Evolutionary conservation across 2,113 vertebrate species (phyloP).

Genomic region (Phainopepla nitens): DNA sequence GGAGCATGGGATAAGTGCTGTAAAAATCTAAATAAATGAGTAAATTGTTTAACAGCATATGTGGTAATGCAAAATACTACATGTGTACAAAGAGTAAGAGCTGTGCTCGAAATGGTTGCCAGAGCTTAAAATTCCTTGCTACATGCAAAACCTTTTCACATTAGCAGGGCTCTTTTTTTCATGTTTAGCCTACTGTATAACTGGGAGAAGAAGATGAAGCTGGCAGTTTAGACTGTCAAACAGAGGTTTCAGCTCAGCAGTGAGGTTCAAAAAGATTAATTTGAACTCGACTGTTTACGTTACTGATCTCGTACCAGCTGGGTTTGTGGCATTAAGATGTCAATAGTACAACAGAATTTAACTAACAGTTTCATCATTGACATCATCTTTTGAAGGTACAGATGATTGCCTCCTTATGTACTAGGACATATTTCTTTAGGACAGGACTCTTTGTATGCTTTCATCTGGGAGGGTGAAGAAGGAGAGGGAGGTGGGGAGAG

Average conservation of each 20-base stretch:
- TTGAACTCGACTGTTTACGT: conserved; percentile 11
- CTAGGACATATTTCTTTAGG: conserved; percentile 62
- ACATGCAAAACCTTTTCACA: neutral
- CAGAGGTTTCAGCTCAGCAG: conserved; percentile 30
- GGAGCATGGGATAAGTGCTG: conserved; percentile 56
- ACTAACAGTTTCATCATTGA: conserved; percentile 65
- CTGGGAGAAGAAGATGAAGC: conserved; percentile 30
- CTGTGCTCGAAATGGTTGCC: conserved; percentile 2
- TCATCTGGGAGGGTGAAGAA: neutral
- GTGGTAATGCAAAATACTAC: conserved; percentile 53
- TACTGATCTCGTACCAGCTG: conserved; percentile 37
- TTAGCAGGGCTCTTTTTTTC: neutral
- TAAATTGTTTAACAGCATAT: conserved; percentile 58
- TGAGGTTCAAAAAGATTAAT: conserved; percentile 36
- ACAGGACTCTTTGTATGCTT: conserved; percentile 19
- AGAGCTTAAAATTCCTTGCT: conserved; percentile 31
- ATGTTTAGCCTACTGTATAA: conserved; percentile 27
- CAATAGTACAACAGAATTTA: conserved; percentile 70
- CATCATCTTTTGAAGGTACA: conserved; percentile 64
- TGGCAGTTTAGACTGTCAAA: conserved; percentile 38
- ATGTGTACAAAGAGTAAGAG: conserved; percentile 29
- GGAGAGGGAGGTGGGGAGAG: neutral
- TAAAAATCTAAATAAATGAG: conserved; percentile 63
- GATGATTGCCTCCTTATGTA: conserved; percentile 64
- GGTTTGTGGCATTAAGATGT: conserved; percentile 55